Evolutionary conservation across 1,140 invertebrate genomes (phyloP).

Genomic region (Dendroctonus ponderosae): DNA sequence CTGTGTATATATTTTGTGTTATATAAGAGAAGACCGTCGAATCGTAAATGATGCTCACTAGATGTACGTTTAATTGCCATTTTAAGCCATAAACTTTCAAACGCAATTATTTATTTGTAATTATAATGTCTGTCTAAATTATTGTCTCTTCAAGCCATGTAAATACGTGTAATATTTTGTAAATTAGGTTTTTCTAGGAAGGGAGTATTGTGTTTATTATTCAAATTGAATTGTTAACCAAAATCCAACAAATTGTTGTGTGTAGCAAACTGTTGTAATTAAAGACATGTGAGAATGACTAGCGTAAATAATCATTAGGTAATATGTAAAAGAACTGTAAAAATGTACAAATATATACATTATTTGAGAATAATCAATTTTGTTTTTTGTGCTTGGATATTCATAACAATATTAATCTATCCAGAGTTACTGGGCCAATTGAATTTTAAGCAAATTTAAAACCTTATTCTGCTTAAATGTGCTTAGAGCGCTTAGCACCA

Average conservation of each 20-base stretch:
- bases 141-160: constrained; percentile 4
- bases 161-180: too few species aligned
- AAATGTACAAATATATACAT: constrained; percentile 26
- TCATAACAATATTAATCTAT: too few species aligned
- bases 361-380: constrained; percentile 3
- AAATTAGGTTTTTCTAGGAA: constrained; percentile 2
- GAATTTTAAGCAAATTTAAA: too few species aligned
- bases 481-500: too few species aligned
- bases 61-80: constrained; percentile 39
- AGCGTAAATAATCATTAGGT: constrained; percentile 5
- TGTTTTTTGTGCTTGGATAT: too few species aligned
- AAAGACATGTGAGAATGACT: too few species aligned
- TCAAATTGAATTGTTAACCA: constrained; percentile 37
- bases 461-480: too few species aligned
- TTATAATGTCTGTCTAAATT: constrained; percentile 17
- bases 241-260: constrained; percentile 25
- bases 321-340: constrained; percentile 28
- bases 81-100: constrained; percentile 42
- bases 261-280: not conserved
- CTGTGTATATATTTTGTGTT: constrained; percentile 21
- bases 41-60: constrained; percentile 41
- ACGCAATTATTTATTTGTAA: constrained; percentile 20
- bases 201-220: constrained; percentile 1
- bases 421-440: too few species aligned
- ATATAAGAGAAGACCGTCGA: constrained; percentile 2